Evolutionary conservation across 2,797 vertebrate species (phyloP).

Genomic region (Ataeniobius toweri): DNA sequence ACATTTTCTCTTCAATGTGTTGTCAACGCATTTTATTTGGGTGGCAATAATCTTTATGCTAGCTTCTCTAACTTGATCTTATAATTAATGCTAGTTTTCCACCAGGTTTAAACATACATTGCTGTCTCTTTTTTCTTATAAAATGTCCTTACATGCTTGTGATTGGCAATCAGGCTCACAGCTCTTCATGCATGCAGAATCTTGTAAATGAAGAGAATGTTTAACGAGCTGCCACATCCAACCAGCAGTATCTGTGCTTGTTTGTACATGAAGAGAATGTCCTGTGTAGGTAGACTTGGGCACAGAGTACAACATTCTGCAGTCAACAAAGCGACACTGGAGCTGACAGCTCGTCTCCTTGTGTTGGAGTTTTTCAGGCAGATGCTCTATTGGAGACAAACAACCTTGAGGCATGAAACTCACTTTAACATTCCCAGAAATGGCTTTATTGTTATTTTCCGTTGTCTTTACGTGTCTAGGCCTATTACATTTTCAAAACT

Average conservation of each 20-base stretch:
- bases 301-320: not conserved
- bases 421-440: conserved; percentile 8
- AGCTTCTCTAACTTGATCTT: not conserved
- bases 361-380: conserved; percentile 11
- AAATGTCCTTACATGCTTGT: not conserved
- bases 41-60: not conserved
- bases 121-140: not conserved
- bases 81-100: not conserved
- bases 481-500: not conserved
- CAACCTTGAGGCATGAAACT: conserved; percentile 5
- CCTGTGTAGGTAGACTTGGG: too few relatives aligned
- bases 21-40: not conserved
- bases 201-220: not conserved
- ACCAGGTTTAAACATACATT: not conserved
- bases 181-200: not conserved
- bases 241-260: not conserved
- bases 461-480: not conserved
- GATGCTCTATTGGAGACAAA: conserved; percentile 7
- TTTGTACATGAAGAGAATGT: not conserved
- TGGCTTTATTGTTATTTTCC: not conserved
- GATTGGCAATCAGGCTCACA: not conserved
- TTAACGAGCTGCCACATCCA: not conserved
- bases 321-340: conserved; percentile 6
- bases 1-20: not conserved
- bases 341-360: conserved; percentile 17